Evolutionary conservation across 2,888 invertebrate species (phyloP), one percentile per base, ranked within the genome.

Genomic region (Parnassius smintheus): DNA sequence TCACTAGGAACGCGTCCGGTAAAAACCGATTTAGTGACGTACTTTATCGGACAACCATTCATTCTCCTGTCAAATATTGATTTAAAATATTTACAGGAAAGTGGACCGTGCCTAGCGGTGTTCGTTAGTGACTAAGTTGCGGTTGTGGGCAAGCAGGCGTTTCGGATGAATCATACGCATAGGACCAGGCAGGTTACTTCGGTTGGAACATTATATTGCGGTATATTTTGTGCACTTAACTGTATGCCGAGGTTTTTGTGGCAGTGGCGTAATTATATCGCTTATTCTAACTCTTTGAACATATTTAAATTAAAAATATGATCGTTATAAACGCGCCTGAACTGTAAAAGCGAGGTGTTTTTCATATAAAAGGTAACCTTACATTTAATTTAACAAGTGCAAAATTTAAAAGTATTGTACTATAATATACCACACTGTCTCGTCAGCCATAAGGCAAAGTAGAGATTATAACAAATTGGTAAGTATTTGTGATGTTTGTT

Each of bases 151-250:
- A 56, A 62, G 57, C 62, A 56, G 61, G 56, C 62, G 71, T 71
- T 61, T 54, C 67, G 75, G 77, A 80, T 91, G 90, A 90, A 72
- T 91, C 90, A 90, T 84, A 80, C 82, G 72, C 90, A 90, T 84
- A 80, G 83, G 72, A 72, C 72, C 73, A 72, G 70, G 70, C 73
- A 74, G 72, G 85, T 83, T 82, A 80, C 77, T 77, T 81, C 78
- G 78, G 78, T 87, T 82, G 76, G 77, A 81, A 78, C 80, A 82
- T 86, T 77, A 80, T 78, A 78, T 87, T 87, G 85, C 87, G 88
- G 88, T 88, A 85, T 88, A 85, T 83, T 84, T 83, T 82, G 77
- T 73, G 70, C 71, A 67, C 64, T 66, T 86, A 86, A 90, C 90
- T 78, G 90, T 88, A 80, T 66, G 75, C 73, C 66, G 66, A 70